phyloP scores from a whole-genome alignment of 2,797 vertebrate genomes.

The Erethizon dorsatum region DNA sequence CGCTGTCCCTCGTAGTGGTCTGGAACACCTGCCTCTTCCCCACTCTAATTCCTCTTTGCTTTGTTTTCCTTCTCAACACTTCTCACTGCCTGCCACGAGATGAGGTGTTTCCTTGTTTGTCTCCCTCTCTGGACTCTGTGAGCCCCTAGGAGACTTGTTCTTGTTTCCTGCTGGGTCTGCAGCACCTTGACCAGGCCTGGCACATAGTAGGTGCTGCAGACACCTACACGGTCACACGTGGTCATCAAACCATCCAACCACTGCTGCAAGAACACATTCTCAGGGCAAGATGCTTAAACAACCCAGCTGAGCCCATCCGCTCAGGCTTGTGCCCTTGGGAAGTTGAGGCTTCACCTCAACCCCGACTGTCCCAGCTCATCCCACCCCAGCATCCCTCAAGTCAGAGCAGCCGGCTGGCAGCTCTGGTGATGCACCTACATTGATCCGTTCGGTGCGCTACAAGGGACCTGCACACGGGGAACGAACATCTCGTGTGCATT shows the following conservation, averaged over 20 bases:
- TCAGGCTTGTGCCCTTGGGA: neutral
- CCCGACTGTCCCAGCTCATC: fast-evolving
- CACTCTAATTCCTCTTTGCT: neutral
- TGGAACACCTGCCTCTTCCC: neutral
- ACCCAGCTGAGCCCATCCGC: neutral
- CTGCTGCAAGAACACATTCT: neutral
- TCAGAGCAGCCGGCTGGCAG: neutral
- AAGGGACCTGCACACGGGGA: neutral
- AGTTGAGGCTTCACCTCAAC: neutral
- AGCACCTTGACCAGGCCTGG: neutral
- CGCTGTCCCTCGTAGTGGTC: neutral
- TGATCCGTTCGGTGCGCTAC: neutral
- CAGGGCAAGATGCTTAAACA: neutral
- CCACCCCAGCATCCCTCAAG: neutral
- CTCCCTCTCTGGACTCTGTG: neutral
- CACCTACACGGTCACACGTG: fast-evolving
- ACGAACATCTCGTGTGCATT: neutral
- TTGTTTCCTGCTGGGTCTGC: neutral
- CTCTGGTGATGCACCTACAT: neutral
- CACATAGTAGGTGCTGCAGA: neutral
- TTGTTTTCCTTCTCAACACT: neutral
- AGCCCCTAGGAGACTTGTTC: neutral
- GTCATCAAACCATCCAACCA: neutral
- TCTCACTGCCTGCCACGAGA: neutral
- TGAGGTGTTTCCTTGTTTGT: fast-evolving